Conservation (phyloP, 2,888 invertebrate species). For the Cordilura impudica region DNA sequence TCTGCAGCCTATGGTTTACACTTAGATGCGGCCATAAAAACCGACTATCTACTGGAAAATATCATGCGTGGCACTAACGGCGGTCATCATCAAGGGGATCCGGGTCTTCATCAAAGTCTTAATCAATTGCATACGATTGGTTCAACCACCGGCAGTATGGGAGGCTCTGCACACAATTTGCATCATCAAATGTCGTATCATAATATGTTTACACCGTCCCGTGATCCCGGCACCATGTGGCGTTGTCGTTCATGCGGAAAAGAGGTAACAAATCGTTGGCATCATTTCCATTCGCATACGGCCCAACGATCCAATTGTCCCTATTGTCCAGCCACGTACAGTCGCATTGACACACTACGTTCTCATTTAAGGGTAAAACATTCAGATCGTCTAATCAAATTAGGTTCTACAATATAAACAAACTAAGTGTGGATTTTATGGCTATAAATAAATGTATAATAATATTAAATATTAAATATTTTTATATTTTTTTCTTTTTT, state of each 20-base stretch:
- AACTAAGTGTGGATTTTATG: slow-evolving; percentile 56
- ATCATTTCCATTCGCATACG: slow-evolving; percentile 91
- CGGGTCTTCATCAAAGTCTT: slow-evolving; percentile 65
- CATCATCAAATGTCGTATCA: slow-evolving; percentile 85
- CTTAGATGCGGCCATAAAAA: slow-evolving; percentile 74
- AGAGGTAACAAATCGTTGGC: slow-evolving; percentile 92
- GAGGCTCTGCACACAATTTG: slow-evolving; percentile 71
- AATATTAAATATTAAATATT: neutral
- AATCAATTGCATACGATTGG: slow-evolving; percentile 68
- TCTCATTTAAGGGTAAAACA: slow-evolving; percentile 90
- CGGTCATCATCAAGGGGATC: slow-evolving; percentile 64
- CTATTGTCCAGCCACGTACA: slow-evolving; percentile 91
- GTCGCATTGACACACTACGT: slow-evolving; percentile 91
- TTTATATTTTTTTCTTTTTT: slow-evolving; percentile 23
- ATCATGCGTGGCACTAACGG: slow-evolving; percentile 69
- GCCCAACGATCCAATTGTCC: slow-evolving; percentile 89
- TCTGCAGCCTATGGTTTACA: slow-evolving; percentile 75
- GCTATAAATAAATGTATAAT: slow-evolving; percentile 34
- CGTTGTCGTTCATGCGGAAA: slow-evolving; percentile 90
- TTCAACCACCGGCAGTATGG: slow-evolving; percentile 65
- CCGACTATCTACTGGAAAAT: slow-evolving; percentile 74
- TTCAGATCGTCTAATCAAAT: slow-evolving; percentile 77
- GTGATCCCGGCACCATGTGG: slow-evolving; percentile 86
- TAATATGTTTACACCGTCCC: slow-evolving; percentile 88
- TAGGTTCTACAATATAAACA: slow-evolving; percentile 76